Conservation (phyloP, 2,113 vertebrate genomes). For the Galeopterus variegatus region DNA sequence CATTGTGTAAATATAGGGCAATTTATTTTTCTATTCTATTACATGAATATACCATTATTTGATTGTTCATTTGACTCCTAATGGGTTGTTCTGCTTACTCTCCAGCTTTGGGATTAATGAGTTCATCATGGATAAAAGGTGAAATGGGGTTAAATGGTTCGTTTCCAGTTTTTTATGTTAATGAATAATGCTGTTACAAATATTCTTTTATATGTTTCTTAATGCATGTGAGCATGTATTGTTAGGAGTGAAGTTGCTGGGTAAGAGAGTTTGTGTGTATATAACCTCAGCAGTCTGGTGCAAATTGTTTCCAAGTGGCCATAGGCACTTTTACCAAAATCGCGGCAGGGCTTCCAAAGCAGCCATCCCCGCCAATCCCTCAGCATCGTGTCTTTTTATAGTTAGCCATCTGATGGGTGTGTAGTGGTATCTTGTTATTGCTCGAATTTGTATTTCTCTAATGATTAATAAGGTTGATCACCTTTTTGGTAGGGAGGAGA, state of each 20-base stretch:
- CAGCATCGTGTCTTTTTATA: not conserved
- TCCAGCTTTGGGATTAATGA: constrained; percentile 65
- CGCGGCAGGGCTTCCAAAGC: no score
- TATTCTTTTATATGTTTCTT: constrained; percentile 35
- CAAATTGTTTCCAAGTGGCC: not conserved
- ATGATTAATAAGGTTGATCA: not conserved
- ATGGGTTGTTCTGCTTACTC: constrained; percentile 67
- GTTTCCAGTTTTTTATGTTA: constrained; percentile 61
- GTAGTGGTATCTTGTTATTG: not conserved
- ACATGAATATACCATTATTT: constrained; percentile 50
- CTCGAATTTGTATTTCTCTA: not conserved
- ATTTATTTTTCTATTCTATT: constrained; percentile 64
- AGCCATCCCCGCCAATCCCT: not conserved
- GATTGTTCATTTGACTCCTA: constrained; percentile 69
- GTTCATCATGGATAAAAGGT: constrained; percentile 61
- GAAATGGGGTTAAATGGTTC: constrained; percentile 61
- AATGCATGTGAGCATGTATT: not conserved
- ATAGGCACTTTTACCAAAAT: rapidly evolving
- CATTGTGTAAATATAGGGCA: constrained; percentile 13
- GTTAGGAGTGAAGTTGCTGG: not conserved
- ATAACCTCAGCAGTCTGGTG: not conserved
- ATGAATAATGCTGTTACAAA: constrained; percentile 54
- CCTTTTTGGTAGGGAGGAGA: not conserved
- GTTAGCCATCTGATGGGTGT: not conserved
- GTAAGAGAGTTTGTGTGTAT: not conserved